Percentiles rank a stretch among this genome's conserved stretches.
These are phyloP conservation scores for Sander vitreus DNA, from an alignment of 2,113 vertebrate genomes.

Conservation along the genomic window DNA sequence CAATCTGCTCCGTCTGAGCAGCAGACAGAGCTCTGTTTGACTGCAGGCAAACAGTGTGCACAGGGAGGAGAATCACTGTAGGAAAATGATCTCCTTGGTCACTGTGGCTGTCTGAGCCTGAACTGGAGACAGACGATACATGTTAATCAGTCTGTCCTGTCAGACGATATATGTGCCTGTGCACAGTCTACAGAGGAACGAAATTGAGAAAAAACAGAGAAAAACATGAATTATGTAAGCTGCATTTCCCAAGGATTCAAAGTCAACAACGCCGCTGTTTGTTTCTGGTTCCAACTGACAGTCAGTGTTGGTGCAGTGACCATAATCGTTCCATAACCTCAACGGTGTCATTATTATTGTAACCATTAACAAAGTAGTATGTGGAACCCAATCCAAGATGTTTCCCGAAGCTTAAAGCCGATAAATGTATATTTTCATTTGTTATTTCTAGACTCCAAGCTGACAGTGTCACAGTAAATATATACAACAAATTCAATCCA, in stretches of 20 bases:
- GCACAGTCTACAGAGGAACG: not conserved
- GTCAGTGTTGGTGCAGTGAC: not conserved
- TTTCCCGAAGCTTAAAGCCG: no score
- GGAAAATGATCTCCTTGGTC: conserved; percentile 5
- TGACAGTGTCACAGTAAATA: no score
- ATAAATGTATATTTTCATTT: no score
- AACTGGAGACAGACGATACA: not conserved
- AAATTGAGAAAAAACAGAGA: not conserved
- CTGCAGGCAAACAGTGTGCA: not conserved
- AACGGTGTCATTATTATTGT: not conserved
- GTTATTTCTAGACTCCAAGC: no score
- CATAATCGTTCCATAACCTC: not conserved
- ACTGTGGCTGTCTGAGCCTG: not conserved
- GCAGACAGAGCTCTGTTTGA: conserved; percentile 6
- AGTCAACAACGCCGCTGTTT: not conserved
- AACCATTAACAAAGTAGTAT: not conserved
- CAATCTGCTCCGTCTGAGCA: not conserved
- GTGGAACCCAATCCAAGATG: no score
- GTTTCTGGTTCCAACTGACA: no score
- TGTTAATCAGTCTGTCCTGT: not conserved
- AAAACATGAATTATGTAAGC: not conserved
- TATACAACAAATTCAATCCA: not conserved
- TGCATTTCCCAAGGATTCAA: not conserved
- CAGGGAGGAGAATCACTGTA: not conserved
- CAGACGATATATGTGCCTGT: not conserved